Conservation (phyloP, 2,113 vertebrate species). For the Podarcis muralis region DNA sequence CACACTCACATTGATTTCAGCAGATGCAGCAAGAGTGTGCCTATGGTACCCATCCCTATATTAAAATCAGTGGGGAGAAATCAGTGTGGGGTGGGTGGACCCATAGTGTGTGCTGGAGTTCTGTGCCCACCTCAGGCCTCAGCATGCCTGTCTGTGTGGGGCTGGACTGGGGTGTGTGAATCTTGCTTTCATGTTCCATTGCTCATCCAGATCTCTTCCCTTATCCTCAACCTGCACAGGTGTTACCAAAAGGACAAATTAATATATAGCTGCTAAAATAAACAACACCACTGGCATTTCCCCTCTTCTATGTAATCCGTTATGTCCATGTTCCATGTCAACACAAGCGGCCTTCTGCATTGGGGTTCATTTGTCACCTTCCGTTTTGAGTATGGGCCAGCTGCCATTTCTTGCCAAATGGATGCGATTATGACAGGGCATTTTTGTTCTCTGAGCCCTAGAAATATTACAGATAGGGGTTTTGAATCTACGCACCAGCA, state of each 20-base stretch:
- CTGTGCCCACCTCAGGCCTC: background rate
- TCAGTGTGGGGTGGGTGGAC: fast-evolving
- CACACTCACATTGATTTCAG: too few species aligned
- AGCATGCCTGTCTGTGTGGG: background rate
- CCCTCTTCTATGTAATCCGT: constrained; percentile 26
- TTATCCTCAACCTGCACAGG: constrained; percentile 21
- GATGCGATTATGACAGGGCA: background rate
- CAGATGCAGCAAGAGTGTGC: background rate
- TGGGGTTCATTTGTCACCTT: constrained; percentile 44
- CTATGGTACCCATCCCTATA: background rate
- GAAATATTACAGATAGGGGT: constrained; percentile 14
- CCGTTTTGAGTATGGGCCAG: constrained; percentile 24
- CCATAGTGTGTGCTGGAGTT: background rate
- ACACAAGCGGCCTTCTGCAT: constrained; percentile 37
- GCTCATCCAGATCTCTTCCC: background rate
- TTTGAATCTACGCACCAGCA: background rate
- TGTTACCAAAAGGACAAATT: constrained; percentile 45
- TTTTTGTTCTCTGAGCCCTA: constrained; percentile 38
- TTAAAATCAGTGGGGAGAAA: background rate
- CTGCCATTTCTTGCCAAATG: constrained; percentile 27
- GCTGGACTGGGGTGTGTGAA: constrained; percentile 37
- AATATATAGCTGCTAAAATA: constrained; percentile 45
- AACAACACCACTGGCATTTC: constrained; percentile 22
- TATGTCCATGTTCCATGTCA: background rate
- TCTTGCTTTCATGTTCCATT: constrained; percentile 18